These are phyloP conservation scores for Heliconius erato DNA, from an alignment of 2,888 invertebrate species.

Conservation along the genomic window DNA sequence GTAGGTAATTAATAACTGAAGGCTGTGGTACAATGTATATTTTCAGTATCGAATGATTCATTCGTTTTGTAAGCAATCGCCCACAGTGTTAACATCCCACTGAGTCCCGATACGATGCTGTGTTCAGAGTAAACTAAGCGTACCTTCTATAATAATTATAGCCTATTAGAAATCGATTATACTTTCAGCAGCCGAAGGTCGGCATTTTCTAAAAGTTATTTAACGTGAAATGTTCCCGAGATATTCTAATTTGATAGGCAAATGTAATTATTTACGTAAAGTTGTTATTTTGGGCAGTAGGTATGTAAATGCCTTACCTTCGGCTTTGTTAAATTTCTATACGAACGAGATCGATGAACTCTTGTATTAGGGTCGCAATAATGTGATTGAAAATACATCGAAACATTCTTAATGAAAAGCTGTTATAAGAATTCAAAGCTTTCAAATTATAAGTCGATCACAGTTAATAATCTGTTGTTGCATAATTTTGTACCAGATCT, in stretches of 20 bases:
- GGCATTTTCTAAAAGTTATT: slow-evolving; percentile 7
- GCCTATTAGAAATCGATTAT: slow-evolving; percentile 24
- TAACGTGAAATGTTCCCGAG: neutral
- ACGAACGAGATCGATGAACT: slow-evolving; percentile 16
- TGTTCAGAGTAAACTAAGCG: slow-evolving; percentile 43
- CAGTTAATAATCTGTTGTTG: neutral
- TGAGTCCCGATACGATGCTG: slow-evolving; percentile 37
- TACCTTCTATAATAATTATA: slow-evolving; percentile 33
- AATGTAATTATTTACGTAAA: neutral
- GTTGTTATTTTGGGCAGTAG: neutral
- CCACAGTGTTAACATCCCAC: slow-evolving; percentile 13
- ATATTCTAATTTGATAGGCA: slow-evolving; percentile 8
- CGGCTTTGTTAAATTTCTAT: slow-evolving; percentile 11
- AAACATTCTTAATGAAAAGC: slow-evolving; percentile 9
- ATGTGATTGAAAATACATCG: slow-evolving; percentile 20
- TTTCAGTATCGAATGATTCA: slow-evolving; percentile 26
- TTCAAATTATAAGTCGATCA: neutral
- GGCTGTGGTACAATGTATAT: slow-evolving; percentile 20
- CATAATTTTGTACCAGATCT: neutral
- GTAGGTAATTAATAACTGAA: neutral
- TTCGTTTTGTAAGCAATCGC: slow-evolving; percentile 3
- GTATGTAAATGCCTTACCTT: slow-evolving; percentile 13
- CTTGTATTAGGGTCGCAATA: slow-evolving; percentile 12
- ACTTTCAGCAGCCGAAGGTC: slow-evolving; percentile 4
- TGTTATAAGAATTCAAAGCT: neutral